These are phyloP conservation scores for Agrypnia vestita DNA, from an alignment of 1,140 invertebrate genomes.

Conservation along the genomic window DNA sequence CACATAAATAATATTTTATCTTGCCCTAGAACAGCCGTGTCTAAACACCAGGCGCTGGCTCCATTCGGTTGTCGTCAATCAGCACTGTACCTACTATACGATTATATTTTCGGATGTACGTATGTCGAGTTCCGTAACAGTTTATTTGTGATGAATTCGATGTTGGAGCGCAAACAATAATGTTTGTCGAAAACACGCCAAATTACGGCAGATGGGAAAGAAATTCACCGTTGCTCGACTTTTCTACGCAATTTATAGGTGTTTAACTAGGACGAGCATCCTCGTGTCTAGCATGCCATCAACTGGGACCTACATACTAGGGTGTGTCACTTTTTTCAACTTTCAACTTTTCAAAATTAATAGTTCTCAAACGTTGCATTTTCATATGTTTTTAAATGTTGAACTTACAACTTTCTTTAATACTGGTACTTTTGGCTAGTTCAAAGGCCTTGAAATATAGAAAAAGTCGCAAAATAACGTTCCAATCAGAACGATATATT, in stretches of 20 bases:
- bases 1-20: constrained; percentile 32
- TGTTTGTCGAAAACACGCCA: constrained; percentile 28
- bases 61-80: constrained; percentile 23
- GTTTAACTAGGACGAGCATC: constrained; percentile 7
- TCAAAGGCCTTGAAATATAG: too few relatives aligned
- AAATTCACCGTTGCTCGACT: neutral
- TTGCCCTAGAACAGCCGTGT: neutral
- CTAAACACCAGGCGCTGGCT: neutral
- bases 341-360: too few relatives aligned
- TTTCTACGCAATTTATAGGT: constrained; percentile 8
- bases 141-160: constrained; percentile 6
- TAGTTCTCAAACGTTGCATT: too few relatives aligned
- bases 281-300: constrained; percentile 14
- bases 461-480: too few relatives aligned
- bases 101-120: constrained; percentile 3
- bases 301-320: neutral
- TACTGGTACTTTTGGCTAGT: too few relatives aligned
- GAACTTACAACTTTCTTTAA: too few relatives aligned
- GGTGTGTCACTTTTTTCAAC: too few relatives aligned
- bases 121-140: neutral
- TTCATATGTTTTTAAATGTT: too few relatives aligned
- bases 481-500: too few relatives aligned
- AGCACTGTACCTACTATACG: neutral
- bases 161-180: neutral
- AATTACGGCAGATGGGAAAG: constrained; percentile 5